Evolutionary conservation across 2,888 invertebrate species (phyloP), one percentile per base, ranked within the genome.

Genomic region (Lypha dubia): DNA sequence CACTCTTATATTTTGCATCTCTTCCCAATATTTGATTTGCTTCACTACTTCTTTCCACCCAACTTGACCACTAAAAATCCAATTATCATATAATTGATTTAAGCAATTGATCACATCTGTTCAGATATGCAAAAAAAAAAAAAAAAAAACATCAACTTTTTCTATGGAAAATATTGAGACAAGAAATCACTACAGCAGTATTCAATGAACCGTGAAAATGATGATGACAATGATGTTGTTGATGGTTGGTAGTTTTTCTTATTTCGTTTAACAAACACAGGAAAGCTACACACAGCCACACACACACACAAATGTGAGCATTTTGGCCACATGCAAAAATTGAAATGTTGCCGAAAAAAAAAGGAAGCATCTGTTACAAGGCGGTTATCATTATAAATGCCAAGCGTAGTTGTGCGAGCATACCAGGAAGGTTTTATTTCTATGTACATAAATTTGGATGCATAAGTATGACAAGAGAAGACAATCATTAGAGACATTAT

Each of bases 31-130:
- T 38, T 35, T 24, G n/a, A 38, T 15, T 46, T 46, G 11, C 46
- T 65, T 51, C 17, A 15, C 22, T 1, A n/a, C 49, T 67, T 58
- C 8, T n/a, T 41, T 67, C 49, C 65, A 68, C 46, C 63, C 63
- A 63, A 28, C 63, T 79, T 75, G 79, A 79, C 83, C 80, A 84
- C 80, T 68, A 80, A 68, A 76, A 84, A 73, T 46, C 63, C 73
- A 84, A 84, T 84, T 84, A 84, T 51, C 77, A 74, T 80, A 77
- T 77, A 77, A 80, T 80, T 80, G 76, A 71, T 60, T 65, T 67
- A 80, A 84, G 44, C 76, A 80, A 84, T 84, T 80, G 76, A 80
- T 80, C 84, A 77, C 84, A 84, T 73, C 84, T 80, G 80, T 77
- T 73, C 56, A 24, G 28, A 80, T 70, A 62, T 56, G 44, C n/a